Conservation (phyloP, 1,140 invertebrate species). For the Danaus plexippus region DNA sequence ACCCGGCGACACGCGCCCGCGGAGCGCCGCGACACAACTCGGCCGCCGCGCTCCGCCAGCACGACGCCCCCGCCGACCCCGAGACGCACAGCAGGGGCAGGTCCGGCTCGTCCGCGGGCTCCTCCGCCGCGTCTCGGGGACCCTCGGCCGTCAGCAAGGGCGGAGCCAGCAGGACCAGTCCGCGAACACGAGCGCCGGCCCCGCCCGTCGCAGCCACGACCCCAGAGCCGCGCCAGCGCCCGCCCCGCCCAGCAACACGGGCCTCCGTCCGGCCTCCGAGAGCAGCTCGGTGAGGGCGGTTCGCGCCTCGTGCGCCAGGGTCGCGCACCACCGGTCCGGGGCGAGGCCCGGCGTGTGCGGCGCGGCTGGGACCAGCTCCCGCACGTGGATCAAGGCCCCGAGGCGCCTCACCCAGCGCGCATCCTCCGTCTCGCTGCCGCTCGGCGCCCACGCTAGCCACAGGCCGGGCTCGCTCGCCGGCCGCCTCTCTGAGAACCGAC, state of each 20-base stretch:
- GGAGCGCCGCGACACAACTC: slow-evolving; percentile 9
- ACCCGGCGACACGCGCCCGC: slow-evolving; percentile 19
- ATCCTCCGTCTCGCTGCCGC: slow-evolving; percentile 21
- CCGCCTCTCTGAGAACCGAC: slow-evolving; percentile 3
- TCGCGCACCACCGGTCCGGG: slow-evolving; percentile 28
- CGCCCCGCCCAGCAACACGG: slow-evolving; percentile 28
- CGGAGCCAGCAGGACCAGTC: slow-evolving; percentile 32
- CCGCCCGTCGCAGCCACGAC: slow-evolving; percentile 18
- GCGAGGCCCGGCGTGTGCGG: slow-evolving; percentile 12
- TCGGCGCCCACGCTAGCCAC: slow-evolving; percentile 32
- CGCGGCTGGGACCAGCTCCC: slow-evolving; percentile 14
- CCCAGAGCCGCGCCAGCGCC: slow-evolving; percentile 29
- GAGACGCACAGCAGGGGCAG: slow-evolving; percentile 61
- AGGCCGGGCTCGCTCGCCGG: slow-evolving; percentile 17
- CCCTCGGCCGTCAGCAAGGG: slow-evolving; percentile 37
- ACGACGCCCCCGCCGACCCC: slow-evolving; percentile 69
- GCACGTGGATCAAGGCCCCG: slow-evolving; percentile 30
- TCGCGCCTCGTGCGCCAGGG: slow-evolving; percentile 24
- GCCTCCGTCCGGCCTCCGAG: slow-evolving; percentile 19
- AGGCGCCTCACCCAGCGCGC: slow-evolving; percentile 36
- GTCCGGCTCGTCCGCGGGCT: slow-evolving; percentile 28
- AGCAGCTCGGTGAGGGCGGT: slow-evolving; percentile 24
- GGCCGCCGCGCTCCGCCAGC: slow-evolving; percentile 32
- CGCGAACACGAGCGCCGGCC: slow-evolving; percentile 9
- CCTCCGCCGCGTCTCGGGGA: slow-evolving; percentile 22